Base-by-base conservation (phyloP, 2,113 vertebrate genomes). In the Oriolus oriolus region DNA sequence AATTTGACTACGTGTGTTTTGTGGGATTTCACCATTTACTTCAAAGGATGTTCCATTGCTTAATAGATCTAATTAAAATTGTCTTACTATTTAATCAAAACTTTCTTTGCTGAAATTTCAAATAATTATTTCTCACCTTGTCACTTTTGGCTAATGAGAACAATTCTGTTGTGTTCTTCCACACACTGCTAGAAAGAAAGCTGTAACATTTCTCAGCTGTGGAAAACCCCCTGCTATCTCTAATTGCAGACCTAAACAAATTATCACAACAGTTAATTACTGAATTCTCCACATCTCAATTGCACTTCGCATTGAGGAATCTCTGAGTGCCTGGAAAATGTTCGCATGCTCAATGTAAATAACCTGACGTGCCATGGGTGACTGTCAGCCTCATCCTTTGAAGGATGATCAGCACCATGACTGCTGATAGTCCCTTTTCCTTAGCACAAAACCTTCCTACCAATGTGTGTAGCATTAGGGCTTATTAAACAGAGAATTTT, bases 251-350 rank as follows among this genome's bases (percentile, higher is more conserved):
- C 66, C 54, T 76, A 65, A 27, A 83, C 42, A 91, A 89, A 97
- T 93, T 74, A 90, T 75, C 68, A 77, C 52, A 80, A 86, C 47
- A 75, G 42, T 70, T 96, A 80, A 96, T 90, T 94, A 96, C 61
- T 54, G 42, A 83, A 69, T 85, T 89, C 54, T 70, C 66, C 59
- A 70, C 33, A 83, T 69, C 45, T 85, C 81, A 41, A 5, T 54
- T 83, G 81, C 63, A 50, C 6, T 77, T 94, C 54, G 49, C 57
- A 69, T 28, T 56, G 50, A 94, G 54, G 59, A 47, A 76, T 79
- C 61, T 76, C 60, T 18, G 39, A 94, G 27, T 35, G 42, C 45
- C 66, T 83, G 49, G 57, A 41, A 69, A 91, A 89, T 10, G 22
- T 85, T 57, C 12, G 1, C 28, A 47, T 2, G 1, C 42, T 83